These are phyloP conservation scores for Aphelenchoides besseyi DNA, from an alignment of 1,140 invertebrate genomes.

Conservation along the genomic window DNA sequence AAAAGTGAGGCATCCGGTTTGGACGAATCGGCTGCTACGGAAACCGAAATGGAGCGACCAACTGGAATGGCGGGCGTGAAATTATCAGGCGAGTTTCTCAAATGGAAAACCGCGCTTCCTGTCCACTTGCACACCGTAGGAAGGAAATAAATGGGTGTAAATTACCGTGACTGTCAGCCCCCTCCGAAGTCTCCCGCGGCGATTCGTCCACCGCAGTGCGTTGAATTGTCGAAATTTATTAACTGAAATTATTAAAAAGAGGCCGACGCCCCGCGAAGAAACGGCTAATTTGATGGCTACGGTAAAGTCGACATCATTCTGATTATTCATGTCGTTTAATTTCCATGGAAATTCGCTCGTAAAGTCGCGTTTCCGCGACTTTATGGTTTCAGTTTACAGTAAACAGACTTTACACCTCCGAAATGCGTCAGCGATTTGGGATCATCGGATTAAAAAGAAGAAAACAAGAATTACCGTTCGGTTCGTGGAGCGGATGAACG, in stretches of 20 bases:
- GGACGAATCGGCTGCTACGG: not conserved
- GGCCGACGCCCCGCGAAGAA: not conserved
- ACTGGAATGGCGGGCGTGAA: not conserved
- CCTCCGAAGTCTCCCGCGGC: not conserved
- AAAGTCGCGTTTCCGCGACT: not conserved
- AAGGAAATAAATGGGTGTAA: not conserved
- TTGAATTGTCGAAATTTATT: slow-evolving; percentile 12
- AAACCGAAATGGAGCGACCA: slow-evolving; percentile 1
- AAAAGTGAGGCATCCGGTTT: too few relatives aligned
- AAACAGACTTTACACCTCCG: too few relatives aligned
- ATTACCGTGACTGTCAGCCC: not conserved
- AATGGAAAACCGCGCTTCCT: not conserved
- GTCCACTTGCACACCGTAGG: not conserved
- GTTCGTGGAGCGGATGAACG: not conserved
- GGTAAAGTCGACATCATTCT: not conserved
- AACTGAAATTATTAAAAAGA: not conserved
- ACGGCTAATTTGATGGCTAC: slow-evolving; percentile 10
- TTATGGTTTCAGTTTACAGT: not conserved
- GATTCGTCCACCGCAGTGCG: not conserved
- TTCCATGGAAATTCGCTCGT: slow-evolving; percentile 2
- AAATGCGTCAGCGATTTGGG: too few relatives aligned
- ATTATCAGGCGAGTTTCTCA: not conserved
- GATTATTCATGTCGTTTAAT: not conserved
- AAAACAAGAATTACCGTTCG: slow-evolving; percentile 3
- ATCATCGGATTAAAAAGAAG: not conserved